Evolutionary conservation across 1,140 invertebrate species (phyloP), one percentile per base, ranked within the genome.

Genomic region (Calliphora vicina): DNA sequence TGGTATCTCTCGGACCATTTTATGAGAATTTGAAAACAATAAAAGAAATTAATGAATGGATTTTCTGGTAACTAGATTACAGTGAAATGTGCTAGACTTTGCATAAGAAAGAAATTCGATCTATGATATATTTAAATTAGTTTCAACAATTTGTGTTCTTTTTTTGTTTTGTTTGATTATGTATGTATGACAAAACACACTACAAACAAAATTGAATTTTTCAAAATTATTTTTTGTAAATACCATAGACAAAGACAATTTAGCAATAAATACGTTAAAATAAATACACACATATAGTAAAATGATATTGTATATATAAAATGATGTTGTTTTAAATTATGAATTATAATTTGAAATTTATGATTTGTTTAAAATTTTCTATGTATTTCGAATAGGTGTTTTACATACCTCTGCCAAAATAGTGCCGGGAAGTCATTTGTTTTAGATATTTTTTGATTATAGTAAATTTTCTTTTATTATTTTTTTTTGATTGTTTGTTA

Each of bases 381-480:
- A 5, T 73, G 45, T 17, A 17, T n/a, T 57, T 81, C 81, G 27
- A 78, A 86, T 87, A 17, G 78, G 45, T 78, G 86, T 86, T 88
- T 89, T 89, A 89, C 89, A 88, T 90, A 90, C 89, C 89, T 90
- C 87, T 90, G 88, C 89, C 89, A 90, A 90, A 90, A 90, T 89
- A 88, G 86, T 90, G 89, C 87, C 89, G 89, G 87, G 89, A 90
- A 90, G 89, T 90, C 89, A 90, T 90, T 80, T 57, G 45, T 57
- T 81, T 81, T 57, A 35, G 78, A 80, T 50, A 25, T 23, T 23
- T 72, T 72, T 72, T 72, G 10, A 72, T 72, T 23, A 72, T 72
- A 17, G 23, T 87, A 88, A 84, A 85, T 85, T 84, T 85, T 82
- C 74, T 84, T 83, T 83, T 83, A 84, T 83, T 81, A 81, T 50